Conservation (phyloP, 2,888 invertebrate genomes). For the Troides aeacus region DNA sequence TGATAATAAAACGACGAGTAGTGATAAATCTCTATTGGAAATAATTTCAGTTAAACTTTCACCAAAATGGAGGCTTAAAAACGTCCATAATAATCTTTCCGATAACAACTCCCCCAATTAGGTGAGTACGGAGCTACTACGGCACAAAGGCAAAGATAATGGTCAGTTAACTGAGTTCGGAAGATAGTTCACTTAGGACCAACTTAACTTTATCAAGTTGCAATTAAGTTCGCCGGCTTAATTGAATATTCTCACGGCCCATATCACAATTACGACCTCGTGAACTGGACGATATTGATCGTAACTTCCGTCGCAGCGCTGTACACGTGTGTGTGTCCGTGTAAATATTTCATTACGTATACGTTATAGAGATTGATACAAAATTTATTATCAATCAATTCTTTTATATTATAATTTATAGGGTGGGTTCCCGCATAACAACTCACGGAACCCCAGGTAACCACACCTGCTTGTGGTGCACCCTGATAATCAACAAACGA, state of each 20-base stretch:
- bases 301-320: constrained; percentile 29
- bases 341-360: neutral
- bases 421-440: too few species aligned
- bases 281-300: constrained; percentile 70
- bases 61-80: neutral
- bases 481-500: too few species aligned
- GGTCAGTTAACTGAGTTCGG: constrained; percentile 78
- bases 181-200: constrained; percentile 78
- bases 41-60: too few species aligned
- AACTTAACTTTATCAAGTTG: constrained; percentile 77
- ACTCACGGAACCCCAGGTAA: too few species aligned
- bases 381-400: neutral
- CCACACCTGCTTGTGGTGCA: too few species aligned
- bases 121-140: constrained; percentile 59
- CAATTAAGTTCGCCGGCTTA: constrained; percentile 74
- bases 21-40: too few species aligned
- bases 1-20: too few species aligned
- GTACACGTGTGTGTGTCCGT: neutral
- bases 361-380: neutral
- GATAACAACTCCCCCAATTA: constrained; percentile 69
- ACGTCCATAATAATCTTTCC: constrained; percentile 43
- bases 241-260: constrained; percentile 77
- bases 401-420: too few species aligned
- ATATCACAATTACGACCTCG: constrained; percentile 72
- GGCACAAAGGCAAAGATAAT: constrained; percentile 79